These are phyloP conservation scores for Pheosia tremula DNA, from an alignment of 2,888 invertebrate species.

Conservation along the genomic window DNA sequence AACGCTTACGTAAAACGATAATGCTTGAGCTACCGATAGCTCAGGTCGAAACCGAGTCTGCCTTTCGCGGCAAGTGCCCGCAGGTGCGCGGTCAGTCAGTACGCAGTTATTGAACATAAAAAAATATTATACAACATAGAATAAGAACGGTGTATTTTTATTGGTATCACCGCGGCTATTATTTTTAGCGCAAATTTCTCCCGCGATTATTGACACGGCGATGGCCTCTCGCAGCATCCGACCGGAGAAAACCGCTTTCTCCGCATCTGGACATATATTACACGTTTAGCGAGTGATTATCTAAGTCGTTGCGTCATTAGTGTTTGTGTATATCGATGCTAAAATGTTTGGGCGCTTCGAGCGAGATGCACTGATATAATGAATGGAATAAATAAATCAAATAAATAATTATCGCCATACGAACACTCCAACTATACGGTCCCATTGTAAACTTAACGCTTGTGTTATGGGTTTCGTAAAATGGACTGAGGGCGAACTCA, in stretches of 20 bases:
- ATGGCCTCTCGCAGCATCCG: constrained; percentile 46
- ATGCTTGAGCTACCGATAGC: too few species aligned
- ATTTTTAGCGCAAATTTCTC: constrained; percentile 7
- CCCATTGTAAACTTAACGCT: too few species aligned
- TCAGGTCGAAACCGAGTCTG: too few species aligned
- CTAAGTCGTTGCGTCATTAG: constrained; percentile 32
- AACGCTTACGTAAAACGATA: too few species aligned
- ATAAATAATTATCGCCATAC: too few species aligned
- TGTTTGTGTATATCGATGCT: constrained; percentile 2
- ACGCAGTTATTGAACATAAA: too few species aligned
- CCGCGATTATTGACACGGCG: constrained; percentile 16
- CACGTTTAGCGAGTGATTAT: constrained; percentile 43
- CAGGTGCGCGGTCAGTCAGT: too few species aligned
- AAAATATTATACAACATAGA: background rate
- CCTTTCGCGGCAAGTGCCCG: too few species aligned
- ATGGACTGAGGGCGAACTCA: too few species aligned
- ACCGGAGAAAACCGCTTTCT: constrained; percentile 43
- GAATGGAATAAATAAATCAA: background rate
- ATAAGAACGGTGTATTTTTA: background rate
- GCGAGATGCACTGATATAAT: background rate
- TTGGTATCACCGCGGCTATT: background rate
- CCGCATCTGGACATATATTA: constrained; percentile 31
- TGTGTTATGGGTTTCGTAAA: too few species aligned
- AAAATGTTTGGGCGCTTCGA: background rate
- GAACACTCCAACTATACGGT: too few species aligned